Evolutionary conservation across 2,888 invertebrate genomes (phyloP).

Genomic region (Acleris cristana): DNA sequence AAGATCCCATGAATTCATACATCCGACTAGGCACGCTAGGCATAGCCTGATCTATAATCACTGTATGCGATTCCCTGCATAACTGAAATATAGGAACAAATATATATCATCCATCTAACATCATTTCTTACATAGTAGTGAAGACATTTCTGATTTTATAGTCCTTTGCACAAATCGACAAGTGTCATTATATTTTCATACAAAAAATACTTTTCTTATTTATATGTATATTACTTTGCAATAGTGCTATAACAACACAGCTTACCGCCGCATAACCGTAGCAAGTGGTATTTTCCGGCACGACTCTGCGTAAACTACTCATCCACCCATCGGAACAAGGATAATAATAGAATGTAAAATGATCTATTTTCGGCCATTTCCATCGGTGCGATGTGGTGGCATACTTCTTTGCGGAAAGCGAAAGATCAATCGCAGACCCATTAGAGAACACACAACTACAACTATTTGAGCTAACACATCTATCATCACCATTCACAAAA

Average conservation of each 20-base stretch:
- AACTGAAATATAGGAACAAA: conserved; percentile 53
- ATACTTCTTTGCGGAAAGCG: conserved; percentile 56
- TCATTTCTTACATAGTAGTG: too few relatives aligned
- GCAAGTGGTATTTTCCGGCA: conserved; percentile 50
- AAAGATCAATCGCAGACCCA: conserved; percentile 77
- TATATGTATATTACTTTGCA: conserved; percentile 29
- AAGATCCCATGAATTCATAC: conserved; percentile 60
- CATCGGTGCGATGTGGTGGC: conserved; percentile 51
- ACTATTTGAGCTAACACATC: conserved; percentile 64
- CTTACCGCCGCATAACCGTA: conserved; percentile 62
- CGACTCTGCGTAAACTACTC: conserved; percentile 42
- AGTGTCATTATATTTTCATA: conserved; percentile 12
- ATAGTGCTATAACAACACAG: conserved; percentile 35
- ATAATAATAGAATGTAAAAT: conserved; percentile 69
- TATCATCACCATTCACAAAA: conserved; percentile 52
- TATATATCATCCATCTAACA: not conserved
- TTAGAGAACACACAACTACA: conserved; percentile 75
- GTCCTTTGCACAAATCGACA: not conserved
- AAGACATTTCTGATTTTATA: too few relatives aligned
- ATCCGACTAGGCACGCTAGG: conserved; percentile 38
- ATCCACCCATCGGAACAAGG: conserved; percentile 65
- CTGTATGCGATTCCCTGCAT: conserved; percentile 47
- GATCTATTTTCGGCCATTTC: conserved; percentile 51
- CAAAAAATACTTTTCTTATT: not conserved
- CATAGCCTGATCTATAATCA: conserved; percentile 45